Evolutionary conservation across 1,140 invertebrate genomes (phyloP), one percentile per base, ranked within the genome.

Genomic region (Nephila pilipes): DNA sequence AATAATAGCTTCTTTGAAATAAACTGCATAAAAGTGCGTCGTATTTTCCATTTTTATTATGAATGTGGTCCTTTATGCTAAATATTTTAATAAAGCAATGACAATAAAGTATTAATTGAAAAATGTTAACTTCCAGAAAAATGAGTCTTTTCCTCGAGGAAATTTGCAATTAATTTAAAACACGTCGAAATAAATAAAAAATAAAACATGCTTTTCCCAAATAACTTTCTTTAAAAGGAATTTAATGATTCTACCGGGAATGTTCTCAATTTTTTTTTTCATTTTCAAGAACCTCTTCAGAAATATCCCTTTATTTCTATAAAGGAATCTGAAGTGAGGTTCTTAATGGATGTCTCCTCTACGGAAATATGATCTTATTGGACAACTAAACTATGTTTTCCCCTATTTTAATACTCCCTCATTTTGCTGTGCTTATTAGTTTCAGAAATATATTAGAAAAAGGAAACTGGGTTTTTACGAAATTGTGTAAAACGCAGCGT

Each of bases 171-270:
- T 32, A 75, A 75, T 75, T 75, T 75, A 75, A 75, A 75, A 75
- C 69, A 29, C 69, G 36, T 32, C 29, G 32, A 32, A 75, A 29
- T 75, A 75, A 75, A 75, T 36, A 18, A 75, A 75, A 75, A 75
- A 75, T 6, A 18, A 29, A 12, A 75, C 18, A 32, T 36, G 14
- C 69, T 75, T 18, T 32, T 75, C 29, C 69, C 29, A 75, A 75
- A 75, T 75, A 75, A 75, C 25, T 75, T 75, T 75, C 69, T 75
- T 75, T 75, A 75, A 75, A 75, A 75, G 69, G 69, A 75, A 75
- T 75, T 75, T 75, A 75, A 75, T 75, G 69, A 75, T 32, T 75
- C 69, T 18, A 36, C 29, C 16, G 69, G 36, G 69, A 75, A 18
- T 32, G 29, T 75, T 29, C 20, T 69, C 3, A 25, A 69, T 32